A percentile compares a stretch with the other conserved stretches of the same genome.
These are phyloP conservation scores for Sarcoramphus papa DNA, from an alignment of 2,797 vertebrate species.

Conservation along the genomic window DNA sequence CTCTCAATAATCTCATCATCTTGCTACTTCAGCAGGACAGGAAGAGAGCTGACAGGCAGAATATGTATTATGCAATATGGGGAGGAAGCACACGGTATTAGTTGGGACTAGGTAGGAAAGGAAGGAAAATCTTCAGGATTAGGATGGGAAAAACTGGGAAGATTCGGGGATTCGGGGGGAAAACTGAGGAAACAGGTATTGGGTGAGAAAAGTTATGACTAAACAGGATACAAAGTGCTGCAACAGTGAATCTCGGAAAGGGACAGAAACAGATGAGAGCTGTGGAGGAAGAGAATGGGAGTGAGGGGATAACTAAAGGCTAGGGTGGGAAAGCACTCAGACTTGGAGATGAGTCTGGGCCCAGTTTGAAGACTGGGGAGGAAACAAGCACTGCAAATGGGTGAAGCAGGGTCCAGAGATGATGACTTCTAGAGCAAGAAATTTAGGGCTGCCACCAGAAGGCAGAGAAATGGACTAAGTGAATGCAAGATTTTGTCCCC, in stretches of 20 bases:
- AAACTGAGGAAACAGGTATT: neutral
- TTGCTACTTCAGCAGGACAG: neutral
- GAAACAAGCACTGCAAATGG: neutral
- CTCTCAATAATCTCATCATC: neutral
- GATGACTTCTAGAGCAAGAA: neutral
- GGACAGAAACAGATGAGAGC: neutral
- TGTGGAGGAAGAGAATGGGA: neutral
- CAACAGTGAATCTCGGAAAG: neutral
- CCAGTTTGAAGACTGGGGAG: neutral
- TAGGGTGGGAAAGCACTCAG: neutral
- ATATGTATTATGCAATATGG: neutral
- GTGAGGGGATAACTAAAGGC: neutral
- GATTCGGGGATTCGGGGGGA: fast-evolving
- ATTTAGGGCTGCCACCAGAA: neutral
- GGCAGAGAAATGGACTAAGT: neutral
- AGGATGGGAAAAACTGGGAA: neutral
- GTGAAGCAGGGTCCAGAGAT: neutral
- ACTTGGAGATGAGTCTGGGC: neutral
- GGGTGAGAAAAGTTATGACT: neutral
- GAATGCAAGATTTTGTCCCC: neutral
- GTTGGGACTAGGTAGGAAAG: neutral
- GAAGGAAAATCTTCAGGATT: neutral
- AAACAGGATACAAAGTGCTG: neutral
- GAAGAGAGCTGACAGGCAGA: neutral
- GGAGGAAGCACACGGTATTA: neutral